These are phyloP conservation scores for Ophion ventricosus DNA, from an alignment of 2,888 invertebrate genomes.

Conservation along the genomic window DNA sequence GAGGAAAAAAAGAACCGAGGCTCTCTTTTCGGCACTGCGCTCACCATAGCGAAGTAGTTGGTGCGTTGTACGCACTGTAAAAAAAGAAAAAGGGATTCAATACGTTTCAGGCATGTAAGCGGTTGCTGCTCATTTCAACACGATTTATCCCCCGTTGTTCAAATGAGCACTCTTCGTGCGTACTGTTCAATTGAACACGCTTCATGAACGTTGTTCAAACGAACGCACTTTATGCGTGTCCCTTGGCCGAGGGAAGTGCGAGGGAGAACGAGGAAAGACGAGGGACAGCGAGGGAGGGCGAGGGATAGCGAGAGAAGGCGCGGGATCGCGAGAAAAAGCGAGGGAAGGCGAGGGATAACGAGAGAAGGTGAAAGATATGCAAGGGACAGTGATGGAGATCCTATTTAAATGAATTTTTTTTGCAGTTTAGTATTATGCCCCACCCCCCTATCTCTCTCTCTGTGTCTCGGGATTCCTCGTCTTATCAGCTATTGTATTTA, in stretches of 20 bases:
- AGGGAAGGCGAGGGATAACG: not conserved
- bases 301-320: not conserved
- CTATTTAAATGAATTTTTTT: no score
- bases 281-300: not conserved
- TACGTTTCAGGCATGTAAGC: not conserved
- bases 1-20: constrained; percentile 12
- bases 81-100: not conserved
- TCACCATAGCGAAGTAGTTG: not conserved
- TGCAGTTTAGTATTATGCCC: no score
- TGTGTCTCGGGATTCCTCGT: no score
- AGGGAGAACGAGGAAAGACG: not conserved
- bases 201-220: no score
- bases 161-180: not conserved
- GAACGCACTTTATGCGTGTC: not conserved
- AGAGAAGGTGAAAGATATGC: not conserved
- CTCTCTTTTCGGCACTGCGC: no score
- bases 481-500: no score
- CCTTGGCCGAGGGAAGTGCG: not conserved
- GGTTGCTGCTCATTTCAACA: not conserved
- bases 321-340: not conserved
- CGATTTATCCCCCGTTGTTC: not conserved
- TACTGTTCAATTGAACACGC: no score
- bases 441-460: no score
- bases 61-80: not conserved
- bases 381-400: not conserved